These are phyloP conservation scores for Lepilemur ruficaudatus DNA, from an alignment of 2,797 vertebrate genomes.

Conservation along the genomic window DNA sequence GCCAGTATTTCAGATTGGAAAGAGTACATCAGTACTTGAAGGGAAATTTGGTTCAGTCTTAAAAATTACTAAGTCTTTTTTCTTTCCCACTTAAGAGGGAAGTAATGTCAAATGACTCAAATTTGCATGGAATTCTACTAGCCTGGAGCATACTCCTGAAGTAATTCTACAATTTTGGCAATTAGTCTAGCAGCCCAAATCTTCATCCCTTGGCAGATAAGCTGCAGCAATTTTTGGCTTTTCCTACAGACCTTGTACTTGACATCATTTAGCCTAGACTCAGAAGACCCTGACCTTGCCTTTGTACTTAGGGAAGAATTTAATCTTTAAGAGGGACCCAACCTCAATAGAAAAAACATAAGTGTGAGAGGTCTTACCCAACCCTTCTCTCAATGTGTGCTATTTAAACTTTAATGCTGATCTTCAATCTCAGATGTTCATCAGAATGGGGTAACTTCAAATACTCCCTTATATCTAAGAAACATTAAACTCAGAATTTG, in stretches of 20 bases:
- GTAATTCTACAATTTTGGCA: constrained; percentile 35
- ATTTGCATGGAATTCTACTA: constrained; percentile 47
- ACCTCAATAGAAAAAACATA: background rate
- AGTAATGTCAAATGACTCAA: constrained; percentile 34
- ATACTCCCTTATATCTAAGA: background rate
- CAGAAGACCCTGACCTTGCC: constrained; percentile 46
- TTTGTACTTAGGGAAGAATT: constrained; percentile 41
- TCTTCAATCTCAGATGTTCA: constrained; percentile 32
- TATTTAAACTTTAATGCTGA: constrained; percentile 13
- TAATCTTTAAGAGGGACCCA: background rate
- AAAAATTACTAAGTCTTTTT: constrained; percentile 45
- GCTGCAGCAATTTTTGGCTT: constrained; percentile 35
- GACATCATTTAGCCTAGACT: constrained; percentile 62
- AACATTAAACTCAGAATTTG: background rate
- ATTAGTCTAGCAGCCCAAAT: constrained; percentile 25
- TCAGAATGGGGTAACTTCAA: constrained; percentile 1
- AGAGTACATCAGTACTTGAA: constrained; percentile 47
- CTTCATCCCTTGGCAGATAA: constrained; percentile 55
- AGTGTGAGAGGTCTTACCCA: constrained; percentile 28
- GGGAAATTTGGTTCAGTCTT: constrained; percentile 38
- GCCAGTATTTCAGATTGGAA: constrained; percentile 56
- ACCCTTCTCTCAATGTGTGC: background rate
- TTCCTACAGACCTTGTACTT: constrained; percentile 49
- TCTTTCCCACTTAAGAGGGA: constrained; percentile 40
- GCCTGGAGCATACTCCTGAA: constrained; percentile 22